Base-by-base conservation (phyloP, 1,140 invertebrate genomes). In the Parapsyche elsis region DNA sequence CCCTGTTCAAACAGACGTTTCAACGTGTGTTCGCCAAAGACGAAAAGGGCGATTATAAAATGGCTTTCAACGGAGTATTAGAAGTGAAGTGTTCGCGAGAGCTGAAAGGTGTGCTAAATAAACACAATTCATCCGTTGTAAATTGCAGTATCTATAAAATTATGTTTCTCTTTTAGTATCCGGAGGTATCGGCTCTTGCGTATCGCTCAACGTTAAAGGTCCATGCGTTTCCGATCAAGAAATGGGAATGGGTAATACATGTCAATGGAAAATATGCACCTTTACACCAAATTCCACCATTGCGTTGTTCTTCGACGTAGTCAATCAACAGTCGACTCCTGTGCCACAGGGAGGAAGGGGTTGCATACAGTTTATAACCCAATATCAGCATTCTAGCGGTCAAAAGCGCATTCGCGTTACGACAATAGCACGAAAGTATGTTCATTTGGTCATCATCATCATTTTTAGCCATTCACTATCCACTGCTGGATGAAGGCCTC, bases 1-100 rank as follows among this genome's bases (percentile, higher is more conserved):
- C 97, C 0, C 90, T 99, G 0, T 99, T 99, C 88, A 99, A 99
- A 87, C 98, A 99, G 90, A 99, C 98, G 67, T 99, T 99, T 91
- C 97, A 99, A 88, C 91, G 98, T 81, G 97, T 99, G 0, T 99
- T 99, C 87, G 91, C 94, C 5, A 96, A 97, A 84, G 97, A 99
- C 89, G 90, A 92, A n/a, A 95, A 97, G 84, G 93, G 93, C 49
- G 94, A 99, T 84, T 93, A 99, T 67, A 98, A 98, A 88, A 99
- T 99, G 98, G 98, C 95, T 14, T 99, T 99, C 87, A 99, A 99
- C 90, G 98, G 95, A 12, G 96, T 94, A 4, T 87, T 99, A 59
- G 99, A 99, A 91, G 94, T 99, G 5, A 99, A 99, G 91, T 95
- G 94, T 80, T 96, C 95, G 19, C 89, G 95, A 70, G 95, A 97